These are phyloP conservation scores for Hippocampus zosterae DNA, from an alignment of 2,113 vertebrate species.

Conservation along the genomic window DNA sequence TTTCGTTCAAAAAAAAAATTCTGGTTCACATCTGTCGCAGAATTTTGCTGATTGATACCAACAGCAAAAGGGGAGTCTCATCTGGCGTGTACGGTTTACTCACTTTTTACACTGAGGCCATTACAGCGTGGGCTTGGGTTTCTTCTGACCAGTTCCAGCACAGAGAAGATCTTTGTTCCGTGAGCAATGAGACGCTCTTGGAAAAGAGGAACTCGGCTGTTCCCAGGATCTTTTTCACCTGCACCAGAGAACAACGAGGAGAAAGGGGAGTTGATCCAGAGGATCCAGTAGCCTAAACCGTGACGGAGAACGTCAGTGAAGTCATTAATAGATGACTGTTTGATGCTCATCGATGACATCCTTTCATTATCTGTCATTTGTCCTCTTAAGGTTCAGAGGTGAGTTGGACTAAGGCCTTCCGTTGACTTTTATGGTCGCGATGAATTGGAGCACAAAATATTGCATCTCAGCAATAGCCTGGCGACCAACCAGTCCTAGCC, in stretches of 20 bases:
- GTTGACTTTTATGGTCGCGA: no score
- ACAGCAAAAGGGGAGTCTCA: slow-evolving; percentile 3
- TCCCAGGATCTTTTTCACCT: slow-evolving; percentile 67
- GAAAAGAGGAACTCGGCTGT: slow-evolving; percentile 52
- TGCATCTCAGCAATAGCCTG: no score
- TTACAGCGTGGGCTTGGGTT: slow-evolving; percentile 60
- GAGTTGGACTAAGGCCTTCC: no score
- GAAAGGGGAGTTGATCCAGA: slow-evolving; percentile 23
- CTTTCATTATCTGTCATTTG: neutral
- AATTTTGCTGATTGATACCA: neutral
- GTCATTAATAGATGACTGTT: neutral
- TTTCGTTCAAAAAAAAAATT: neutral
- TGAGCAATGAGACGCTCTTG: slow-evolving; percentile 53
- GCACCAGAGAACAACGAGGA: slow-evolving; percentile 39
- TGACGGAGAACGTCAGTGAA: neutral
- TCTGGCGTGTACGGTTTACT: slow-evolving; percentile 16
- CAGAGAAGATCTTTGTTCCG: slow-evolving; percentile 68
- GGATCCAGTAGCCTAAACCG: neutral
- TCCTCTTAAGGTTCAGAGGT: neutral
- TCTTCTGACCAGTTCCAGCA: slow-evolving; percentile 54
- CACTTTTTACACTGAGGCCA: slow-evolving; percentile 43
- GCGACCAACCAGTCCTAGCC: no score
- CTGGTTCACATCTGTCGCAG: no score
- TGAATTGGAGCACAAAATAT: no score
- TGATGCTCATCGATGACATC: neutral